phyloP scores from a whole-genome alignment of 2,113 vertebrate species.

The Amphiprion percula region DNA sequence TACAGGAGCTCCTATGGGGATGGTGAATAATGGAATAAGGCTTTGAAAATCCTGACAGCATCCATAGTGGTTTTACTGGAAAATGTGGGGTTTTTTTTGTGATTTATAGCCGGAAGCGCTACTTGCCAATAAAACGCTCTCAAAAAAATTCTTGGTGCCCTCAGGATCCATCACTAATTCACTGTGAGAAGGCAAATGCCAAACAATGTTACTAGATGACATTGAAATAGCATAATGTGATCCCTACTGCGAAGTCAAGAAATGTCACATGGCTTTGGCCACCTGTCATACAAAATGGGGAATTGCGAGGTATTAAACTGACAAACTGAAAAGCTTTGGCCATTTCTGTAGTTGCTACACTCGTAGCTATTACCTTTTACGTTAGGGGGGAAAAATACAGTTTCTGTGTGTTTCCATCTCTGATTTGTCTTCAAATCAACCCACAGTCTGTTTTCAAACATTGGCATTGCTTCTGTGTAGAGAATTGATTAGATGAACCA shows the following conservation, averaged over 20 bases:
- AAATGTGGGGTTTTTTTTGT: constrained; percentile 10
- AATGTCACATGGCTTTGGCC: background rate
- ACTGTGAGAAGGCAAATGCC: background rate
- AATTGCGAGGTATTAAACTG: background rate
- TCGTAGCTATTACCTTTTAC: background rate
- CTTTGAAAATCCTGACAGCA: constrained; percentile 2
- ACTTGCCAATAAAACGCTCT: background rate
- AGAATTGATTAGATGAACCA: constrained; percentile 47
- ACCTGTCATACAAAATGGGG: background rate
- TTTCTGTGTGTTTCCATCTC: constrained; percentile 2
- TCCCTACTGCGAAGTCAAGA: background rate
- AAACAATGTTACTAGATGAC: background rate
- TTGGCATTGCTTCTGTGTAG: constrained; percentile 20
- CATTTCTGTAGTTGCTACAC: background rate
- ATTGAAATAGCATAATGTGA: background rate
- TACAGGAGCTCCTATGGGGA: background rate
- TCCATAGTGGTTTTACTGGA: background rate
- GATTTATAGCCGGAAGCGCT: background rate
- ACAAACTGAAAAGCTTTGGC: constrained; percentile 13
- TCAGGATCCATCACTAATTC: background rate
- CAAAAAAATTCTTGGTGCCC: background rate
- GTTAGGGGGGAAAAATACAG: background rate
- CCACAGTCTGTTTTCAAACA: constrained; percentile 6
- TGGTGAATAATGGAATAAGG: background rate
- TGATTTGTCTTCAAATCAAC: constrained; percentile 1